Conservation (phyloP, 1,140 invertebrate genomes). For the Trichonephila clavata region DNA sequence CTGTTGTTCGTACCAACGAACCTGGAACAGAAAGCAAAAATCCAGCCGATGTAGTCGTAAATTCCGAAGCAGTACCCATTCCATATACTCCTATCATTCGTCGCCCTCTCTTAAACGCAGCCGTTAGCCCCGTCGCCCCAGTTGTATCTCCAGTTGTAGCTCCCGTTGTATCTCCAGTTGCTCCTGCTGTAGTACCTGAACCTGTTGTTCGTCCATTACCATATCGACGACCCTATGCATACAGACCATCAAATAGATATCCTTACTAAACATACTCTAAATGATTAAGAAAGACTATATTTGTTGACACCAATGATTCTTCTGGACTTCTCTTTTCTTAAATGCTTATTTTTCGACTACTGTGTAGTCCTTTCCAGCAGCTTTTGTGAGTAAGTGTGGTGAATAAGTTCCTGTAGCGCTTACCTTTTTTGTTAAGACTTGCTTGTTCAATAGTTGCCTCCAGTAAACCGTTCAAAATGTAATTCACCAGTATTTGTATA, state of each 20-base stretch:
- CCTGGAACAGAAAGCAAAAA: slow-evolving; percentile 59
- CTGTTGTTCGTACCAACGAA: slow-evolving; percentile 52
- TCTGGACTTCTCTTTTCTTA: neutral
- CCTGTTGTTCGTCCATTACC: neutral
- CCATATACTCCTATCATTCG: neutral
- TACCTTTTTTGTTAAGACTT: no score
- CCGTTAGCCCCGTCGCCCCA: slow-evolving; percentile 1
- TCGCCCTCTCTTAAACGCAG: neutral
- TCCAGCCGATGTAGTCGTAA: slow-evolving; percentile 44
- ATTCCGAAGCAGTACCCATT: slow-evolving; percentile 22
- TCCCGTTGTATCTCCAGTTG: no score
- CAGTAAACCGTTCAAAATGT: neutral
- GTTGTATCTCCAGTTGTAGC: neutral
- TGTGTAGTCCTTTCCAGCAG: neutral
- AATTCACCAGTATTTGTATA: no score
- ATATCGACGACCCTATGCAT: slow-evolving; percentile 14
- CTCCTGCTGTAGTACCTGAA: neutral
- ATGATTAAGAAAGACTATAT: neutral
- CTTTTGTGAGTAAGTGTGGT: neutral
- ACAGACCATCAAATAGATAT: neutral
- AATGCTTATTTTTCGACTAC: neutral
- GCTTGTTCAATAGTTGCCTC: neutral
- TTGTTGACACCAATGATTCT: neutral
- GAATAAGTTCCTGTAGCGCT: neutral
- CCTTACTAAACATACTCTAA: neutral